These are phyloP conservation scores for Macaca fascicularis DNA, from an alignment of 2,113 vertebrate genomes.

Conservation along the genomic window DNA sequence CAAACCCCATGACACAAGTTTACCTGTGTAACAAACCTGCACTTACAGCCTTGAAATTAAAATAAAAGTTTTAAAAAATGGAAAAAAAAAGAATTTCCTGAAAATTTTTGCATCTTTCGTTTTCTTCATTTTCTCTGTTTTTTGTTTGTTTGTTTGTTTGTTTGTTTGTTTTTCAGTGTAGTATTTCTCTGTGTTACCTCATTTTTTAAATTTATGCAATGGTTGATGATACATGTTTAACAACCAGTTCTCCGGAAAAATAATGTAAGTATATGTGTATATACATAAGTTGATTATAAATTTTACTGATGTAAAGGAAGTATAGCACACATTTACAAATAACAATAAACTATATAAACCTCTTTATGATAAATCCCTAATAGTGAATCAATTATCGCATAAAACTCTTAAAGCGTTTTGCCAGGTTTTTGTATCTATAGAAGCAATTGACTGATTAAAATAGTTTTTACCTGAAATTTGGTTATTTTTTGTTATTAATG, in stretches of 20 bases:
- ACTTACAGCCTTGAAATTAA: too few relatives aligned
- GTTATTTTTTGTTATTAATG: neutral
- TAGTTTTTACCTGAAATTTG: neutral
- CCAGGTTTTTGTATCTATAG: neutral
- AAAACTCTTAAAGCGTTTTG: neutral
- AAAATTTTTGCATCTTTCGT: neutral
- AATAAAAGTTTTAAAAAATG: too few relatives aligned
- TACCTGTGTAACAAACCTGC: too few relatives aligned
- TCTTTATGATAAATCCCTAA: neutral
- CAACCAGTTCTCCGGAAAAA: neutral
- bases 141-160: fast-evolving
- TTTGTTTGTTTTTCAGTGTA: neutral
- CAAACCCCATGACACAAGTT: too few relatives aligned
- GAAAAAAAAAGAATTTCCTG: neutral
- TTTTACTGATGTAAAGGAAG: neutral
- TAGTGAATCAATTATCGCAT: neutral
- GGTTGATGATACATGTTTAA: neutral
- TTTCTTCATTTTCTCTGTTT: neutral
- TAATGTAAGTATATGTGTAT: neutral
- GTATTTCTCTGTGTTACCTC: neutral
- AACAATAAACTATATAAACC: neutral
- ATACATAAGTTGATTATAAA: neutral
- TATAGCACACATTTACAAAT: neutral
- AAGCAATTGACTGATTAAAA: neutral
- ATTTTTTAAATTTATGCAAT: neutral